A percentile compares a stretch with the other conserved stretches of the same genome.
Conservation (phyloP, 2,113 vertebrate genomes). For the Tragelaphus imberbis region DNA sequence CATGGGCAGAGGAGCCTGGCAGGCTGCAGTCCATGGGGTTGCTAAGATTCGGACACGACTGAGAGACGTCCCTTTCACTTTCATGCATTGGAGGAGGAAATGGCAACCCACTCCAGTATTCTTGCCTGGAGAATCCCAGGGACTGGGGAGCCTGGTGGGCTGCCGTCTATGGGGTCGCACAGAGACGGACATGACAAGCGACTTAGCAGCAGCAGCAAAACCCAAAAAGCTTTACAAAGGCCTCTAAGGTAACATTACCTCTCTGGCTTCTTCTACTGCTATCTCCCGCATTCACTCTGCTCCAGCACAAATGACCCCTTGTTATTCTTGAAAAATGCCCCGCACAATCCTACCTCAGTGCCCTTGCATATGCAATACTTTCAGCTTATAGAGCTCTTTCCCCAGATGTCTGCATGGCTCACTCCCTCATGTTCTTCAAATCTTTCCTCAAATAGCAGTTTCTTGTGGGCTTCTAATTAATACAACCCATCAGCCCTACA, state of each 20-base stretch:
- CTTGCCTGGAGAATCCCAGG: no score
- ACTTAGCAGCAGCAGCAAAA: background rate
- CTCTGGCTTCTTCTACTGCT: background rate
- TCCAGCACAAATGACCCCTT: background rate
- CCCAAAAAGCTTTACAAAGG: background rate
- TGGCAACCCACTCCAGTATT: no score
- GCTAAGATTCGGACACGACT: no score
- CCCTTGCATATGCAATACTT: background rate
- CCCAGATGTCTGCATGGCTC: background rate
- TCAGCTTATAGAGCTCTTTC: background rate
- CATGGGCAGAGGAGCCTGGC: no score
- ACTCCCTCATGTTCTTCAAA: background rate
- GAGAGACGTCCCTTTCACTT: background rate
- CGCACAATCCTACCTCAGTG: background rate
- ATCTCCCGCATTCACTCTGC: background rate
- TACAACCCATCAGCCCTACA: rapidly evolving
- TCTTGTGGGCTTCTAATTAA: background rate
- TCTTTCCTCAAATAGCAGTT: background rate
- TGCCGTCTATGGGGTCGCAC: no score
- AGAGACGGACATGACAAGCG: no score
- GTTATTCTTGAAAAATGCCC: background rate
- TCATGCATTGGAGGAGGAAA: no score
- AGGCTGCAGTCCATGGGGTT: no score
- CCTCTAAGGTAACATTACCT: background rate
- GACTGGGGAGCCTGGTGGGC: no score